Evolutionary conservation across 2,888 invertebrate genomes (phyloP).

Genomic region (Diaperis boleti): DNA sequence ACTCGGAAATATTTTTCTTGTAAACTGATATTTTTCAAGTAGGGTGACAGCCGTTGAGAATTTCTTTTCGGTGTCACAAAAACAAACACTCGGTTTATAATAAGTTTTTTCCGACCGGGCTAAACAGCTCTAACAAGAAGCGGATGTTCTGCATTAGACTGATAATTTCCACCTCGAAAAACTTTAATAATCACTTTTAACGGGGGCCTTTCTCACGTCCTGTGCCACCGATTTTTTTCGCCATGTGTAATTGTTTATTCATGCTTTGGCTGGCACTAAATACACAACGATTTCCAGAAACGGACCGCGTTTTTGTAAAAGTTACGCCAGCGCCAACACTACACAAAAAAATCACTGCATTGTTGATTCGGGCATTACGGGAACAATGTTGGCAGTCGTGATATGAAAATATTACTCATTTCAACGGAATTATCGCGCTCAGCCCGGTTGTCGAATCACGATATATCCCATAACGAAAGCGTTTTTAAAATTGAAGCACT

Average conservation of each 20-base stretch:
- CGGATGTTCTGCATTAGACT: constrained; percentile 59
- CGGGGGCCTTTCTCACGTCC: constrained; percentile 50
- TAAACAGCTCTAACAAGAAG: constrained; percentile 52
- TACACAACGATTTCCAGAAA: constrained; percentile 11
- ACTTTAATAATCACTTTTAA: constrained; percentile 46
- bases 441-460: neutral
- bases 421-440: neutral
- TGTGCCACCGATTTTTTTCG: constrained; percentile 31
- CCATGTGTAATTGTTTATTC: constrained; percentile 29
- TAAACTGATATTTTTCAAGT: constrained; percentile 42
- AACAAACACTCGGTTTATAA: constrained; percentile 32
- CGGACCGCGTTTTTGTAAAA: neutral
- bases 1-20: constrained; percentile 30
- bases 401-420: neutral
- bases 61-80: constrained; percentile 37
- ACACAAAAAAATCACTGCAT: constrained; percentile 17
- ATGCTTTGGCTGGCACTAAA: constrained; percentile 22
- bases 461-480: neutral
- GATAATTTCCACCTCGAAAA: constrained; percentile 58
- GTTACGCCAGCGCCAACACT: neutral
- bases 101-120: constrained; percentile 29
- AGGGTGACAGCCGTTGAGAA: constrained; percentile 38
- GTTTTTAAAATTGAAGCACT: too few species aligned
- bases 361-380: neutral
- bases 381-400: neutral